Percentiles rank a stretch among this genome's conserved stretches.
Conservation (phyloP, 2,113 vertebrate genomes). For the Donacobius atricapilla region DNA sequence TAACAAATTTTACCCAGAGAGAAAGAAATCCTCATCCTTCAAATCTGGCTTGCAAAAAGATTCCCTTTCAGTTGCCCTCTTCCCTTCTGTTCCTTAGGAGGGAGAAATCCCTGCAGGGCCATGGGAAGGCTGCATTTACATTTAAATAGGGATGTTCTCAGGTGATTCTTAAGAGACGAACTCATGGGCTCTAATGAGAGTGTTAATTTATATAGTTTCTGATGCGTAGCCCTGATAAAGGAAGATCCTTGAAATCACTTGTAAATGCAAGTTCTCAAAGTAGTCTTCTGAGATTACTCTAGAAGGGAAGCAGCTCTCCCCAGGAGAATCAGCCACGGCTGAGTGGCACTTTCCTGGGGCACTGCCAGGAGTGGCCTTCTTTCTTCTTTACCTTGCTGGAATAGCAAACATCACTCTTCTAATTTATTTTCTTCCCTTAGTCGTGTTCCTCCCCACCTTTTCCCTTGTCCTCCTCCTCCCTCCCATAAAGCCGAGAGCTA, state of each 20-base stretch:
- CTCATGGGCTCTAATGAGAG: constrained; percentile 19
- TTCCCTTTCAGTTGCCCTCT: background rate
- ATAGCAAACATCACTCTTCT: background rate
- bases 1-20: background rate
- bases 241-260: constrained; percentile 27
- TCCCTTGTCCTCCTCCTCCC: background rate
- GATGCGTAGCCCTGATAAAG: constrained; percentile 22
- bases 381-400: background rate
- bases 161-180: background rate
- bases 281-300: background rate
- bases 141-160: constrained; percentile 53
- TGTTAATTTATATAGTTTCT: constrained; percentile 50
- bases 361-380: background rate
- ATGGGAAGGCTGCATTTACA: constrained; percentile 48
- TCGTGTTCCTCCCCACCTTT: background rate
- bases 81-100: background rate
- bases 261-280: background rate
- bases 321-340: background rate
- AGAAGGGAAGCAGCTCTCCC: background rate
- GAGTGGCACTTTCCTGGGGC: constrained; percentile 1
- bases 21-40: background rate
- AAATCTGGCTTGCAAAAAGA: background rate
- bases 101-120: background rate
- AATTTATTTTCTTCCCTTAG: background rate
- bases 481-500: background rate